Base-by-base conservation (phyloP, 2,888 invertebrate species). In the Leptopilina syphax region DNA sequence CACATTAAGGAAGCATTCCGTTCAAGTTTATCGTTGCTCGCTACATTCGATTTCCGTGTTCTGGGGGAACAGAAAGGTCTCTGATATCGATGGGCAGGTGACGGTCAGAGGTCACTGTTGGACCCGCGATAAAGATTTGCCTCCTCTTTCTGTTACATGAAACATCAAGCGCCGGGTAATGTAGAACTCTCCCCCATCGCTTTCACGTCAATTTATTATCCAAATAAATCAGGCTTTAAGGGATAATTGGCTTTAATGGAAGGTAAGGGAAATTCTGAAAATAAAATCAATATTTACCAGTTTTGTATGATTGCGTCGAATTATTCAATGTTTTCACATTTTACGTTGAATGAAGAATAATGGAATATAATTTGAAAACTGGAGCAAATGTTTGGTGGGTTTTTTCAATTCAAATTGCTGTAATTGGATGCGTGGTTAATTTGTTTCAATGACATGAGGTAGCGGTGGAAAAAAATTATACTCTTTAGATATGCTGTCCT, bases 1-100 rank as follows among this genome's bases (percentile, higher is more conserved):
- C 81, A 85, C 85, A 88, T 89, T 88, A 88, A 87, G 86, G 83
- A 85, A 87, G 83, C 85, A 84, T 86, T 85, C 83, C 84, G 80
- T 80, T 80, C 80, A 83, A 84, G 83, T 86, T 86, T 87, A 86
- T 84, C 84, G 85, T 82, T 81, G 79, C 76, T 73, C 81, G 80
- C 76, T 84, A 80, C 82, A 82, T 85, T 87, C 86, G 86, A 86
- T 86, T 87, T 84, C 80, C 81, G 80, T 78, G 66, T 79, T 18
- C 80, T 77, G 3, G 77, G 34, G 41, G 41, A 65, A 57, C 78
- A 47, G 54, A 70, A 24, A 65, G 7, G 13, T 63, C 34, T 34
- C n/a, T 12, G 44, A 34, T 66, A 34, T 65, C 79, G 66, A 50
- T 76, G 60, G n/a, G 10, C 18, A 44, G 76, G 65, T 65, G 44